Conservation (phyloP, 2,797 vertebrate species). For the Hippocampus kuda region DNA sequence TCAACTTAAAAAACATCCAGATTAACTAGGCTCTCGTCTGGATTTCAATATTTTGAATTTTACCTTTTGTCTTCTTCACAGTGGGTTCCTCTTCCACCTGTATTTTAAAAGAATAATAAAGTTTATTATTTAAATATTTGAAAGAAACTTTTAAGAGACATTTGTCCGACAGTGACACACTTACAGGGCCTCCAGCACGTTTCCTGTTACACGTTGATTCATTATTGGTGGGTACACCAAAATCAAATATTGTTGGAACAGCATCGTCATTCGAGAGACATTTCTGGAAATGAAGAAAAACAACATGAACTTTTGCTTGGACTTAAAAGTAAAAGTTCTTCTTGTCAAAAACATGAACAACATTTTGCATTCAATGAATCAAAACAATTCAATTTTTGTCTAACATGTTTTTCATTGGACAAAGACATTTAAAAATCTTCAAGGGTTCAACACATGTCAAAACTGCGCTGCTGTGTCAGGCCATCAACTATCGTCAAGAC, state of each 20-base stretch:
- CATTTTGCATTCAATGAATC: too few relatives aligned
- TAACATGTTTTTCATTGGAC: too few relatives aligned
- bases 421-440: too few relatives aligned
- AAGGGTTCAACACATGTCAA: too few relatives aligned
- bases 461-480: too few relatives aligned
- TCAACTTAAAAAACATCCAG: too few relatives aligned
- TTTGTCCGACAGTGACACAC: constrained; percentile 30
- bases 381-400: too few relatives aligned
- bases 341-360: too few relatives aligned
- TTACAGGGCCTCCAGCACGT: constrained; percentile 82
- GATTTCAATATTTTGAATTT: neutral
- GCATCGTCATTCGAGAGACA: constrained; percentile 83
- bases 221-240: constrained; percentile 74
- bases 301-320: neutral
- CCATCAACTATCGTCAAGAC: too few relatives aligned
- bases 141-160: neutral
- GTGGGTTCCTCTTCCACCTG: constrained; percentile 58
- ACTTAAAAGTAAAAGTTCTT: too few relatives aligned
- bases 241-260: constrained; percentile 93
- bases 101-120: constrained; percentile 5
- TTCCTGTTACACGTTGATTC: constrained; percentile 80
- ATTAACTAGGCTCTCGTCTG: too few relatives aligned
- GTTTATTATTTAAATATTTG: constrained; percentile 6
- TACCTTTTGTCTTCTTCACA: constrained; percentile 68
- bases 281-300: constrained; percentile 62